Evolutionary conservation across 2,888 invertebrate species (phyloP).

Genomic region (Ecliptopera silaceata): DNA sequence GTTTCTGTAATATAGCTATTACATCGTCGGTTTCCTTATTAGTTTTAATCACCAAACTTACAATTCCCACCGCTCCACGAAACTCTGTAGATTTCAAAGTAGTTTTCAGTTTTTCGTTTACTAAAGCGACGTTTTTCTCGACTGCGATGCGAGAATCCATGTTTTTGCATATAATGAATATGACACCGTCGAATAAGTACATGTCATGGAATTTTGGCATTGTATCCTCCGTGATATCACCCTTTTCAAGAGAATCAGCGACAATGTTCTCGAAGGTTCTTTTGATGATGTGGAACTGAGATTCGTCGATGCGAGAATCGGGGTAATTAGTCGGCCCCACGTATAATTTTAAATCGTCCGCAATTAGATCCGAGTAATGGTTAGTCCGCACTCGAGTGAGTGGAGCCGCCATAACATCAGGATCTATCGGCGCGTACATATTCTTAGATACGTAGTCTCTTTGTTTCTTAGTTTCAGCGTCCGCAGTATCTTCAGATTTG

Average conservation of each 20-base stretch:
- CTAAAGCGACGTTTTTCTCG: conserved; percentile 46
- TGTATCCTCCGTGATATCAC: conserved; percentile 39
- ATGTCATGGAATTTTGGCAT: conserved; percentile 69
- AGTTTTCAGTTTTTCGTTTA: conserved; percentile 52
- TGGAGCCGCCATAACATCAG: conserved; percentile 56
- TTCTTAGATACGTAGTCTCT: conserved; percentile 51
- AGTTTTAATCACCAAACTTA: conserved; percentile 64
- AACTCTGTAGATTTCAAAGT: conserved; percentile 68
- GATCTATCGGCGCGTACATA: conserved; percentile 61
- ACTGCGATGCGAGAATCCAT: conserved; percentile 60
- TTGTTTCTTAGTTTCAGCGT: conserved; percentile 42
- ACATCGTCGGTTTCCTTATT: conserved; percentile 59
- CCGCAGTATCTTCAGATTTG: conserved; percentile 42
- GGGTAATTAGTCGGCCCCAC: conserved; percentile 70
- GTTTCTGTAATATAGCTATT: conserved; percentile 57
- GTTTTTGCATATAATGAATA: conserved; percentile 68
- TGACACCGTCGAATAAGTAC: conserved; percentile 73
- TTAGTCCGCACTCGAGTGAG: conserved; percentile 62
- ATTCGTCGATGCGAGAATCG: conserved; percentile 65
- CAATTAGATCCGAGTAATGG: conserved; percentile 67
- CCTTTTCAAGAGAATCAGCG: conserved; percentile 45
- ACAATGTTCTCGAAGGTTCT: conserved; percentile 59
- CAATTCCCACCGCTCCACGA: conserved; percentile 73
- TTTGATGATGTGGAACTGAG: conserved; percentile 59
- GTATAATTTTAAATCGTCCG: conserved; percentile 71